Conservation (phyloP, 1,140 invertebrate genomes). For the Magallana angulata region DNA sequence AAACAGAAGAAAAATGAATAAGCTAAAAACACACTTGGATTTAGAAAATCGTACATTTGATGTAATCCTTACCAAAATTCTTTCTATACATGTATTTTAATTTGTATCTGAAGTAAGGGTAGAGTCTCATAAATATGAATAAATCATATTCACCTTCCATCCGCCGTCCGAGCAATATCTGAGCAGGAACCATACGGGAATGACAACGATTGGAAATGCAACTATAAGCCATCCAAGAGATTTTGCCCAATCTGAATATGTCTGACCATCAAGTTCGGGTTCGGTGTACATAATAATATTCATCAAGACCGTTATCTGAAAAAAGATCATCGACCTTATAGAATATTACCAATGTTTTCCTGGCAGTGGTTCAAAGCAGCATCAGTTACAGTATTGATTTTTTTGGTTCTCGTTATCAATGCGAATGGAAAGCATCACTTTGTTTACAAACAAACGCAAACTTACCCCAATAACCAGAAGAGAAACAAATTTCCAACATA, state of each 20-base stretch:
- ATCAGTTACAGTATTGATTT: background rate
- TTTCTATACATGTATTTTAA: no score
- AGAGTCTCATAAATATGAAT: no score
- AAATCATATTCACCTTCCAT: slow-evolving; percentile 61
- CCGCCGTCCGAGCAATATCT: slow-evolving; percentile 75
- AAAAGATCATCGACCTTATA: slow-evolving; percentile 40
- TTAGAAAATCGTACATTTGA: background rate
- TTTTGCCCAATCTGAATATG: slow-evolving; percentile 89
- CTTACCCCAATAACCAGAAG: slow-evolving; percentile 84
- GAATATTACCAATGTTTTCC: no score
- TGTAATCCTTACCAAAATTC: no score
- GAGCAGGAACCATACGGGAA: slow-evolving; percentile 81
- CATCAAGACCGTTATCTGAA: slow-evolving; percentile 88
- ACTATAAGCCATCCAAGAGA: slow-evolving; percentile 87
- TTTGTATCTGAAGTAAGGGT: no score
- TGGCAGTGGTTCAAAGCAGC: no score
- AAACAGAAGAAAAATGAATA: background rate
- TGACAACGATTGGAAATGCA: slow-evolving; percentile 84
- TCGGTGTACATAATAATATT: slow-evolving; percentile 88
- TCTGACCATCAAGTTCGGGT: slow-evolving; percentile 79
- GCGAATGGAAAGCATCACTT: background rate
- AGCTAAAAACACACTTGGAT: background rate
- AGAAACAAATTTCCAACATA: slow-evolving; percentile 84
- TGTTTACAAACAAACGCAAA: slow-evolving; percentile 53
- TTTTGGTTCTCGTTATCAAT: background rate